Evolutionary conservation across 2,888 invertebrate genomes (phyloP).

Genomic region (Rapana venosa): DNA sequence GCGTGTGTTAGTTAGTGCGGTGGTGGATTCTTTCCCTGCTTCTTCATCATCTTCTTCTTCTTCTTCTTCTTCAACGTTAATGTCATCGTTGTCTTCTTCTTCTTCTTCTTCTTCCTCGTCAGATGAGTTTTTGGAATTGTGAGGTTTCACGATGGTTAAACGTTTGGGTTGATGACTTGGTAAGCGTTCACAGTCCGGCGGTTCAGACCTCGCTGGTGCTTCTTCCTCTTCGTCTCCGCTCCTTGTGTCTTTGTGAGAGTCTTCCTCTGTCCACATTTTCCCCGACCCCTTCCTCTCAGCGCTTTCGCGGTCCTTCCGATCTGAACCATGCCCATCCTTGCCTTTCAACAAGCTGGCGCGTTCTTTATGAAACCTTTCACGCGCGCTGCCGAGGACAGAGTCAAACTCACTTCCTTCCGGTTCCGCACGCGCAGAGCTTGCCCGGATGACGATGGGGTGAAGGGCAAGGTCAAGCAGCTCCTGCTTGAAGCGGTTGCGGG

Average conservation of each 20-base stretch:
- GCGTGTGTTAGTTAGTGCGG: not conserved
- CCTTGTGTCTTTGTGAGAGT: not conserved
- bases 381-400: not conserved
- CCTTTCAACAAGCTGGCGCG: not conserved
- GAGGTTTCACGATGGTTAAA: not conserved
- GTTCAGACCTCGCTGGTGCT: not conserved
- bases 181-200: not conserved
- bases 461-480: slow-evolving; percentile 1
- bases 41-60: not conserved
- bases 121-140: not conserved
- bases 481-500: slow-evolving; percentile 31
- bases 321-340: not conserved
- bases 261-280: not conserved
- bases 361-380: not conserved
- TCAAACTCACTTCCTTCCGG: slow-evolving; percentile 21
- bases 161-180: not conserved
- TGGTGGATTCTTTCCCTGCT: not conserved
- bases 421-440: not conserved
- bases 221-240: not conserved
- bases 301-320: not conserved
- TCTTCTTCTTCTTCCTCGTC: not conserved
- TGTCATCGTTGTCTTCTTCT: not conserved
- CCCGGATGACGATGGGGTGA: not conserved
- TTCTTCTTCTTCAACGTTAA: not conserved
- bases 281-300: not conserved